These are phyloP conservation scores for Polietes domitor DNA, from an alignment of 2,888 invertebrate species.

Conservation along the genomic window DNA sequence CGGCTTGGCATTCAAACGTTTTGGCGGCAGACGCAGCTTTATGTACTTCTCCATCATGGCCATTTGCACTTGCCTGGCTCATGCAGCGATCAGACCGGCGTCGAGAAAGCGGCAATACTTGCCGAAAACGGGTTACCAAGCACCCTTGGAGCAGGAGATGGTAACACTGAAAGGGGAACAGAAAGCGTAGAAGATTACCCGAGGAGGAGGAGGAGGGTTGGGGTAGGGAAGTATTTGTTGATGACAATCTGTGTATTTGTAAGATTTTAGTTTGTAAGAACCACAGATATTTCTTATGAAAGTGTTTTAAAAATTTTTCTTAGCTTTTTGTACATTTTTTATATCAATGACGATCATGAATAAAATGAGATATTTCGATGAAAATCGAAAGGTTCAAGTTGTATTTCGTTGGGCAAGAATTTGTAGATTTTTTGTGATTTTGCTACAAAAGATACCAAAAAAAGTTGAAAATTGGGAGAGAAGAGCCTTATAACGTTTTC, in stretches of 20 bases:
- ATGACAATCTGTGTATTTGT: slow-evolving; percentile 14
- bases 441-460: too few relatives aligned
- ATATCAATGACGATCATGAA: slow-evolving; percentile 14
- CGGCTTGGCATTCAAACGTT: slow-evolving; percentile 85
- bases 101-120: slow-evolving; percentile 77
- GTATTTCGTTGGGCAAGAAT: too few relatives aligned
- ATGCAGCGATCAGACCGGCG: slow-evolving; percentile 77
- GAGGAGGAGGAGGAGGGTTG: background rate
- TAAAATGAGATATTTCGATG: background rate
- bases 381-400: too few relatives aligned
- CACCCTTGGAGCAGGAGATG: slow-evolving; percentile 72
- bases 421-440: too few relatives aligned
- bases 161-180: slow-evolving; percentile 28
- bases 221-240: background rate
- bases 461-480: too few relatives aligned
- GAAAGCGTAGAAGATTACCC: slow-evolving; percentile 20
- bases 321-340: slow-evolving; percentile 4
- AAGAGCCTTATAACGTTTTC: too few relatives aligned
- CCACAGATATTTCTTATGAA: background rate
- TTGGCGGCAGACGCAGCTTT: slow-evolving; percentile 84
- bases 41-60: slow-evolving; percentile 81
- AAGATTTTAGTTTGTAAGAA: slow-evolving; percentile 16
- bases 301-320: background rate
- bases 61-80: slow-evolving; percentile 78
- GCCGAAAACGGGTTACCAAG: slow-evolving; percentile 75